Evolutionary conservation across 1,140 invertebrate genomes (phyloP).

Genomic region (Rhizoglyphus robini): DNA sequence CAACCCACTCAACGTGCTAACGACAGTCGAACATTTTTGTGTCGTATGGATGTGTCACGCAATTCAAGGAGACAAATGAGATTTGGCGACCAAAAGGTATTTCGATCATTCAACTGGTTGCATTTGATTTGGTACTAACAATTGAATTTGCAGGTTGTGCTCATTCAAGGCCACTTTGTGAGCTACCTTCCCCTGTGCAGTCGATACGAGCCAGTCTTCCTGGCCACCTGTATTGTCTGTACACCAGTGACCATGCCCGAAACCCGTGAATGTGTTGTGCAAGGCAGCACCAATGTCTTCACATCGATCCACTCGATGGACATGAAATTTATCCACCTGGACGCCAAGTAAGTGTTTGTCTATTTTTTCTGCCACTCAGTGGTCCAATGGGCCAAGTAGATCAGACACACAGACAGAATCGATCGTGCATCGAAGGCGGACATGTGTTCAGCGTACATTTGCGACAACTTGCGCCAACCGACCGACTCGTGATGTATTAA

Average conservation of each 20-base stretch:
- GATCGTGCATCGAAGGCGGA: slow-evolving; percentile 10
- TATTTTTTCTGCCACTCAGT: not conserved
- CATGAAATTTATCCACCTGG: slow-evolving; percentile 92
- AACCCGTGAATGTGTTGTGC: slow-evolving; percentile 77
- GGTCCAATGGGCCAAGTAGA: not conserved
- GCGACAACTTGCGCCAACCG: not conserved
- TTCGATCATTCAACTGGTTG: not conserved
- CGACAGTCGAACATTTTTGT: slow-evolving; percentile 73
- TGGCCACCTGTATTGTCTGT: slow-evolving; percentile 88
- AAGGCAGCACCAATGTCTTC: slow-evolving; percentile 92
- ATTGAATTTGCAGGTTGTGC: slow-evolving; percentile 72
- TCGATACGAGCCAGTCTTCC: slow-evolving; percentile 87
- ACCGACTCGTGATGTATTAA: not conserved
- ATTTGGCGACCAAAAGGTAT: slow-evolving; percentile 96
- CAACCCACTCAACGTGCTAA: slow-evolving; percentile 10
- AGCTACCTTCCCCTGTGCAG: slow-evolving; percentile 80
- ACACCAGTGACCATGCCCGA: slow-evolving; percentile 98
- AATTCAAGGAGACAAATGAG: slow-evolving; percentile 90
- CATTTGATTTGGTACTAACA: too few relatives aligned
- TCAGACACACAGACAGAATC: not conserved
- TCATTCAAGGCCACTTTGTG: slow-evolving; percentile 87
- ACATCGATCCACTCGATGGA: slow-evolving; percentile 92
- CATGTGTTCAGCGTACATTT: too few relatives aligned
- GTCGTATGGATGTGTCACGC: slow-evolving; percentile 93
- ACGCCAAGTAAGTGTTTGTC: slow-evolving; percentile 65